A percentile compares a stretch with the other conserved stretches of the same genome.
Evolutionary conservation across 35 echinoderm and acorn worm genomes (phyloP).

Genomic region (Patiria miniata): DNA sequence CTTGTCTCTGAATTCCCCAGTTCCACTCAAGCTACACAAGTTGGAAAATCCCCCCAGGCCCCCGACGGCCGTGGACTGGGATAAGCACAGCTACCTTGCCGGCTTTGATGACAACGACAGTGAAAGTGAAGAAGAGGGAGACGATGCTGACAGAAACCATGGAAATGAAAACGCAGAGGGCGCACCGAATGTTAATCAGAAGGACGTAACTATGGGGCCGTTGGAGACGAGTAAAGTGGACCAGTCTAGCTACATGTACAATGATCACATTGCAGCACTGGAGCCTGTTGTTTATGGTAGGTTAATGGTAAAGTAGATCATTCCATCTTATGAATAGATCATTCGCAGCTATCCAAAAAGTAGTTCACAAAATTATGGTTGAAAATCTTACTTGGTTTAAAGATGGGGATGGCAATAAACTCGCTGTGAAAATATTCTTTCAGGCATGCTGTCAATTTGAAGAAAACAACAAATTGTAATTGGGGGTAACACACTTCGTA

Average conservation of each 20-base stretch:
- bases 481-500: no score
- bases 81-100: background rate
- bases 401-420: no score
- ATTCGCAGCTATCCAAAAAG: no score
- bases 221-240: conserved; percentile 14
- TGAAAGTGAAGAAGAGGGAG: background rate
- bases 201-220: background rate
- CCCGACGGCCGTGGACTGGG: background rate
- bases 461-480: no score
- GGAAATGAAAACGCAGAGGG: background rate
- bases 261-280: background rate
- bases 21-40: conserved; percentile 13
- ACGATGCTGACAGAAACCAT: background rate
- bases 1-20: background rate
- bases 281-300: conserved; percentile 6
- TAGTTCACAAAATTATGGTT: no score
- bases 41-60: background rate
- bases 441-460: no score
- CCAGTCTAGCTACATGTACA: conserved; percentile 22
- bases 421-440: no score
- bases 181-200: background rate
- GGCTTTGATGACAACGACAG: background rate
- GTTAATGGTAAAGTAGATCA: background rate
- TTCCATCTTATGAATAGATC: no score
- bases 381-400: no score